Evolutionary conservation across 1,140 invertebrate genomes (phyloP).

Genomic region (Rhynchophorus ferrugineus): DNA sequence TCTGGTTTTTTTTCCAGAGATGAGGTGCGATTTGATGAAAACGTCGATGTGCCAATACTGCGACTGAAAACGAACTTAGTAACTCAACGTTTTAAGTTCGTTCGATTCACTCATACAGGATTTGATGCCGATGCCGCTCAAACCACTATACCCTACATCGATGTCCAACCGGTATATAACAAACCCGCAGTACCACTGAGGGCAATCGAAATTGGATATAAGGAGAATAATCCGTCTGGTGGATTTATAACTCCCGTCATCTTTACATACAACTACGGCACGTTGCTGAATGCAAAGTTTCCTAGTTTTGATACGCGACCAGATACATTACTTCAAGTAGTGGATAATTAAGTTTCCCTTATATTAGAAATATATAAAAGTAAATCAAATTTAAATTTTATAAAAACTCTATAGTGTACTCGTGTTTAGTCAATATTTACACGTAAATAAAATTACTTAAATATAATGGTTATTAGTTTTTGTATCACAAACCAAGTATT

Average conservation of each 20-base stretch:
- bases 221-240: constrained; percentile 57
- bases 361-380: too few species aligned
- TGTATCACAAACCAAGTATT: too few species aligned
- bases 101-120: constrained; percentile 64
- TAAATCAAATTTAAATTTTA: too few species aligned
- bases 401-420: too few species aligned
- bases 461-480: too few species aligned
- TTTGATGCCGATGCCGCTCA: constrained; percentile 68
- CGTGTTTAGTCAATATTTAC: too few species aligned
- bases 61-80: constrained; percentile 27
- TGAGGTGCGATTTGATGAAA: constrained; percentile 47
- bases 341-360: too few species aligned
- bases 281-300: too few species aligned
- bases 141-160: constrained; percentile 73
- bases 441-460: too few species aligned
- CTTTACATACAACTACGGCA: constrained; percentile 65
- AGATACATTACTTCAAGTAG: too few species aligned
- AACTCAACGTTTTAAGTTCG: constrained; percentile 51
- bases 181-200: constrained; percentile 52
- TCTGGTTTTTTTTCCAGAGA: constrained; percentile 37
- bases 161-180: constrained; percentile 62
- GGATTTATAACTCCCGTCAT: constrained; percentile 68
- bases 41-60: constrained; percentile 62
- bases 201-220: constrained; percentile 72
- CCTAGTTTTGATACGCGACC: too few species aligned